Percentiles rank a stretch among this genome's conserved stretches.
phyloP scores from a whole-genome alignment of 1,140 invertebrate genomes.

The Macrocentrus cingulum region DNA sequence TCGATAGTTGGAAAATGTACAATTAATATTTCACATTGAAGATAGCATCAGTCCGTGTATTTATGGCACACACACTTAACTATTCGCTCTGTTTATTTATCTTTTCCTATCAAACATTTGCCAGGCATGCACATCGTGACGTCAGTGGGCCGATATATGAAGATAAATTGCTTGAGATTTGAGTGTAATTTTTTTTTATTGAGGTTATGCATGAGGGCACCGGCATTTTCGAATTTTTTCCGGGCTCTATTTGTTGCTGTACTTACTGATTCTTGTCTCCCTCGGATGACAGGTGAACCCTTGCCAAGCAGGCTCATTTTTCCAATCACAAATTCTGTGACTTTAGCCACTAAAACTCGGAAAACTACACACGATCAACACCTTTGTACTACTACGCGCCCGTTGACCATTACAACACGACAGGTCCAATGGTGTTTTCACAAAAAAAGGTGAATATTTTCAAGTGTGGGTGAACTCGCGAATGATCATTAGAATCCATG shows the following conservation, averaged over 20 bases:
- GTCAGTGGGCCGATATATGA: background rate
- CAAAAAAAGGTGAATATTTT: conserved; percentile 40
- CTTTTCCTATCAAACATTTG: background rate
- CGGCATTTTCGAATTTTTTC: conserved; percentile 4
- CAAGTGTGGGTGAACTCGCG: conserved; percentile 45
- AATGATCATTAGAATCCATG: conserved; percentile 52
- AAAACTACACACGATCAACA: background rate
- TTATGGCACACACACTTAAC: background rate
- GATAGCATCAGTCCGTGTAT: background rate
- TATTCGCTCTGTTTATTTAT: background rate
- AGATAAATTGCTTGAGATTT: background rate
- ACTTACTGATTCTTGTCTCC: conserved; percentile 44
- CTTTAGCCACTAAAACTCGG: background rate
- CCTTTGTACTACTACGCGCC: background rate
- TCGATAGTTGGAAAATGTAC: too few relatives aligned
- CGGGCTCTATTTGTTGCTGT: conserved; percentile 17
- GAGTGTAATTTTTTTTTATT: background rate
- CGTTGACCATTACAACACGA: background rate
- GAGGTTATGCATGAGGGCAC: background rate
- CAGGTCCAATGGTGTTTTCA: conserved; percentile 29
- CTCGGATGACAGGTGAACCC: conserved; percentile 39
- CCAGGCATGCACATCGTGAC: background rate
- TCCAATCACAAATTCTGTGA: conserved; percentile 12
- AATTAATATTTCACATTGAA: too few relatives aligned
- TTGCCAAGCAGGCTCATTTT: conserved; percentile 40